Percentiles rank a stretch among this genome's conserved stretches.
These are phyloP conservation scores for Bugulina stolonifera DNA, from an alignment of 2,888 invertebrate genomes.

Conservation along the genomic window DNA sequence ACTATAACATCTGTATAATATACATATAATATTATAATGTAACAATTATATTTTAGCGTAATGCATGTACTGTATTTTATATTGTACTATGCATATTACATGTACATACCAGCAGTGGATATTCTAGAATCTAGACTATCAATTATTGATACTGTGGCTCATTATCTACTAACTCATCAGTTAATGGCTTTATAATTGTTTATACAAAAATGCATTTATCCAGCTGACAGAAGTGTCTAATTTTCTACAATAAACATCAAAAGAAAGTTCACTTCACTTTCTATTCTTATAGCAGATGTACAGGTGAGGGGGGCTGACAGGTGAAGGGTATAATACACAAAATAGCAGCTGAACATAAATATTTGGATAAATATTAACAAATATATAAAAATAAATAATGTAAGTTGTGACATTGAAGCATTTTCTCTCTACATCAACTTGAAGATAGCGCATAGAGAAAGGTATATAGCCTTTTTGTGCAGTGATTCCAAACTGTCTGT, in stretches of 20 bases:
- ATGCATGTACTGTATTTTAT: no score
- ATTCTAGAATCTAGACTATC: no score
- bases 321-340: background rate
- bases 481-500: no score
- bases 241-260: background rate
- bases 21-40: no score
- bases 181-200: conserved; percentile 25
- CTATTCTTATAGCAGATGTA: background rate
- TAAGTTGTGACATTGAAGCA: background rate
- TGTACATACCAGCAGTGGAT: no score
- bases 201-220: conserved; percentile 21
- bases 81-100: no score
- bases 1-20: no score
- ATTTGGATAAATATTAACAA: background rate
- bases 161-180: background rate
- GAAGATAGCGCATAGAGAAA: no score
- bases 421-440: no score
- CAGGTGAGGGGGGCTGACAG: background rate
- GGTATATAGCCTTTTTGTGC: no score
- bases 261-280: background rate
- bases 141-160: background rate
- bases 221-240: conserved; percentile 14
- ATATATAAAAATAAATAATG: background rate
- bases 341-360: background rate
- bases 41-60: no score